phyloP scores from a whole-genome alignment of 2,888 invertebrate species.

The Eurois occulta region DNA sequence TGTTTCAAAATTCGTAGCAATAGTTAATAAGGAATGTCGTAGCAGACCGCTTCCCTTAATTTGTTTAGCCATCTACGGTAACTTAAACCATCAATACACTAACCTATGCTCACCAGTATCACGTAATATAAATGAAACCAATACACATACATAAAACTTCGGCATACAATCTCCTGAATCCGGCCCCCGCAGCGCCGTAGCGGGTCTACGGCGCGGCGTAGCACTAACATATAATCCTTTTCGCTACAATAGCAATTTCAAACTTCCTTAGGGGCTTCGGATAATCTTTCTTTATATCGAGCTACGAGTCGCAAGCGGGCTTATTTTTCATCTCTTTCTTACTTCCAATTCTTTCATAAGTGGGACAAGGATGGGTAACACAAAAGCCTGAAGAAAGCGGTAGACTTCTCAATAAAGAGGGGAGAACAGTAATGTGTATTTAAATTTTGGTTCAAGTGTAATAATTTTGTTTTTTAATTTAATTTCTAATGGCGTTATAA shows the following conservation, averaged over 20 bases:
- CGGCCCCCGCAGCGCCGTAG: constrained; percentile 80
- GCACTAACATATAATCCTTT: constrained; percentile 91
- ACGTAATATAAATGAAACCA: constrained; percentile 61
- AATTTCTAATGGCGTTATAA: constrained; percentile 87
- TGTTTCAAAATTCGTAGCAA: neutral
- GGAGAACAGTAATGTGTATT: constrained; percentile 89
- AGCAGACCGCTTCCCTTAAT: neutral
- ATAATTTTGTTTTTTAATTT: constrained; percentile 90
- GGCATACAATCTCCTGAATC: constrained; percentile 79
- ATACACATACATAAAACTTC: constrained; percentile 72
- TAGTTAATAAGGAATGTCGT: neutral
- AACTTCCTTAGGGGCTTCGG: constrained; percentile 91
- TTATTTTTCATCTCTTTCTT: constrained; percentile 74
- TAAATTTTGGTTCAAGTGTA: constrained; percentile 90
- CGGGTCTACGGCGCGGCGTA: constrained; percentile 88
- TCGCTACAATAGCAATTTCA: constrained; percentile 91
- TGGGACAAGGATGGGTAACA: constrained; percentile 73
- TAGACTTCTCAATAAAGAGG: constrained; percentile 89
- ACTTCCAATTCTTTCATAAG: constrained; percentile 58
- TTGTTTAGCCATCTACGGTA: neutral
- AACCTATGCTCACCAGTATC: constrained; percentile 28
- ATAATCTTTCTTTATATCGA: constrained; percentile 91
- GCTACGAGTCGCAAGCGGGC: constrained; percentile 83
- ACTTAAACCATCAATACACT: neutral
- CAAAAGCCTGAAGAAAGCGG: constrained; percentile 82